Evolutionary conservation across 1,140 invertebrate species (phyloP), one percentile per base, ranked within the genome.

Genomic region (Lepidurus packardi): DNA sequence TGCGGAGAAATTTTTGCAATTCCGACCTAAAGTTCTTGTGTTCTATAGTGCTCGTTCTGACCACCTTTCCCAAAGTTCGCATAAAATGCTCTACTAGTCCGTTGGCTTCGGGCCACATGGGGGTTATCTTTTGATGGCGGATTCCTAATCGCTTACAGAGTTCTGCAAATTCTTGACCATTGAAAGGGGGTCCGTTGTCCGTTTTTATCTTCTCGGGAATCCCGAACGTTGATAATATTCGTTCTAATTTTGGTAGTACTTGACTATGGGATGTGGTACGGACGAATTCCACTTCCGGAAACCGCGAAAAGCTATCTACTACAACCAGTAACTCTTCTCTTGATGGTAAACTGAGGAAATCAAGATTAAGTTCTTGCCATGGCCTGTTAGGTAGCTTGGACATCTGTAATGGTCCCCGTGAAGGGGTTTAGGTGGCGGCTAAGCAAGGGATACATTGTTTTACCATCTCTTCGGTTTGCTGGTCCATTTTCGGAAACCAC

Each of bases 401-500:
- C 47, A 77, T 80, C 3, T 76, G 13, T 13, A 78, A 13, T 1
- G 53, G 77, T 34, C 65, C n/a, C n/a, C 34, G 43, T 73, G 4
- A 16, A 11, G 43, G 47, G 9, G 24, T 41, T 42, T 78, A 78
- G 42, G 78, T 74, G 8, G 65, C 43, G 7, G 81, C 74, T 77
- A 80, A 77, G 80, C 83, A 83, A 83, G 7, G 80, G 80, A n/a
- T 82, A 76, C 77, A 82, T 83, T 7, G 24, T 53, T 79, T 81
- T 80, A 11, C 81, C 77, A 45, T 43, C n/a, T 16, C 43, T 43
- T n/a, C 74, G 16, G 43, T 80, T 8, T 79, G 83, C 82, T 11
- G 82, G 78, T 83, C 82, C 13, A 83, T 81, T 9, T 78, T 76
- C 34, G 82, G 83, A 75, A 82, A 84, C 81, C 81, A 84, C 2